phyloP scores from a whole-genome alignment of 2,888 invertebrate species.

The Germaria angustata region DNA sequence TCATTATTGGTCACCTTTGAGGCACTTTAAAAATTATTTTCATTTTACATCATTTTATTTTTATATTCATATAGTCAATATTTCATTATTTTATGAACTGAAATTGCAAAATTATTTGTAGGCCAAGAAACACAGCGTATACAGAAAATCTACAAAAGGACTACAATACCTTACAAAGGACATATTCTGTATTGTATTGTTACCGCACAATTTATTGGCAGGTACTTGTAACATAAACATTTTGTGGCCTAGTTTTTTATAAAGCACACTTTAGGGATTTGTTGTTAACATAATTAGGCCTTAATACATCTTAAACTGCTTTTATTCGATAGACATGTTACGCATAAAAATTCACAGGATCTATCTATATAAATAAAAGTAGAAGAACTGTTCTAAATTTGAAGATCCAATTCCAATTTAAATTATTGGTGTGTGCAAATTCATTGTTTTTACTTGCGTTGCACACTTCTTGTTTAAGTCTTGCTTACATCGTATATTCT shows the following conservation, averaged over 20 bases:
- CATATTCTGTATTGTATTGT: background rate
- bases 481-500: too few species aligned
- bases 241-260: background rate
- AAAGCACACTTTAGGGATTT: background rate
- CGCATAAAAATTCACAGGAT: too few species aligned
- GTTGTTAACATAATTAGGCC: background rate
- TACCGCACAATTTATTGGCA: background rate
- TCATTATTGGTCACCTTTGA: constrained; percentile 19
- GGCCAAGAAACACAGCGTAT: background rate
- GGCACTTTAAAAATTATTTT: constrained; percentile 16
- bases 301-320: background rate
- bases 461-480: too few species aligned
- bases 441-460: too few species aligned
- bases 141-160: background rate
- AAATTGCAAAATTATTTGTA: background rate
- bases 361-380: too few species aligned
- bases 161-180: background rate
- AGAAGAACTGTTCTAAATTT: too few species aligned
- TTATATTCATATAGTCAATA: background rate
- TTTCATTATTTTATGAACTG: constrained; percentile 16
- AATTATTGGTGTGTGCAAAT: too few species aligned
- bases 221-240: background rate
- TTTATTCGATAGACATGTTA: too few species aligned
- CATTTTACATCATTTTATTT: background rate
- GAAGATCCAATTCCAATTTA: too few species aligned